Evolutionary conservation across 2,113 vertebrate genomes (phyloP).

Genomic region (Chionodraco myersi): DNA sequence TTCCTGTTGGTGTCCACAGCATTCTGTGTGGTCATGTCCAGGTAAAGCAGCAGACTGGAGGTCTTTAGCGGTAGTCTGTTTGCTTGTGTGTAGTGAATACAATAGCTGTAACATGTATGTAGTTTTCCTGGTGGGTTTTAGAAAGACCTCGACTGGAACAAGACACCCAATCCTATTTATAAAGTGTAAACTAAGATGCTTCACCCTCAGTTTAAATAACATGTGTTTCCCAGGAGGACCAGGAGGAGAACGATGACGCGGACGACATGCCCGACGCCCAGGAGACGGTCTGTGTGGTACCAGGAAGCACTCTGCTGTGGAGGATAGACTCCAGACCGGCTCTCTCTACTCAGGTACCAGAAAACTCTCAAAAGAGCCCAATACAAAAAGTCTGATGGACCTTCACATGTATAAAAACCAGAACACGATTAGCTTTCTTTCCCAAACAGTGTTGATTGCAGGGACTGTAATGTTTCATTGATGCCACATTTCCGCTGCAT

Average conservation of each 20-base stretch:
- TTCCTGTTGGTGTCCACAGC: conserved; percentile 14
- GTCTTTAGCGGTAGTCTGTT: not conserved
- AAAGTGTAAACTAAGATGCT: not conserved
- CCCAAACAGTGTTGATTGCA: conserved; percentile 68
- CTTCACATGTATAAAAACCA: too few relatives aligned
- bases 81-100: conserved; percentile 11
- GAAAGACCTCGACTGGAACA: not conserved
- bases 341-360: conserved; percentile 89
- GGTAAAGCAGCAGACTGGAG: conserved; percentile 23
- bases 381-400: too few relatives aligned
- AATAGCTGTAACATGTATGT: conserved; percentile 4
- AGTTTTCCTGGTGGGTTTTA: too few relatives aligned
- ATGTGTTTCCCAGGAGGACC: conserved; percentile 78
- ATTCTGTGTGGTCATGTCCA: conserved; percentile 13
- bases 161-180: not conserved
- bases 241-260: conserved; percentile 87
- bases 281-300: conserved; percentile 83
- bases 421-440: too few relatives aligned
- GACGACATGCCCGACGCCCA: conserved; percentile 94
- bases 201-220: not conserved
- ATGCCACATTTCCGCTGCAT: not conserved
- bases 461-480: conserved; percentile 2
- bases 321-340: conserved; percentile 91
- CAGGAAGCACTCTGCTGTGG: conserved; percentile 94
- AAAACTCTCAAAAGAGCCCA: conserved; percentile 83